Base-by-base conservation (phyloP, 1,140 invertebrate species). In the Lasioglossum albipes region DNA sequence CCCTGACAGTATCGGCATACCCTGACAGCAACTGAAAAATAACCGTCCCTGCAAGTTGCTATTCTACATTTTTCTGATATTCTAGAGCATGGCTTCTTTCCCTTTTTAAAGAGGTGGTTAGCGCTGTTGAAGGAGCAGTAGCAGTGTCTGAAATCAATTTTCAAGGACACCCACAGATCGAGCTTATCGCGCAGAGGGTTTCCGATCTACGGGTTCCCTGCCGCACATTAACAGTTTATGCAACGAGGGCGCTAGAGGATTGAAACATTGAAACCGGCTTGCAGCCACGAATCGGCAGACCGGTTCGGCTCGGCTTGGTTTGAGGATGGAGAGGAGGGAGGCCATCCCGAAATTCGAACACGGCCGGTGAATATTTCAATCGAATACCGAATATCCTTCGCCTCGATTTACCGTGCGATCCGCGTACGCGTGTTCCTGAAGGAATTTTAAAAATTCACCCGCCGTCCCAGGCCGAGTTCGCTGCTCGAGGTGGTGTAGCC, bases 401-500 rank as follows among this genome's bases (percentile, higher is more conserved):
- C 62, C 71, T 74, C 77, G 77, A 79, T 79, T 79, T 79, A 79
- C 77, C 77, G 69, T 73, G 67, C 75, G 75, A 77, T 78, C 68
- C 75, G 75, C 49, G 77, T 66, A 79, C 77, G 71, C 77, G 77
- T 54, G 52, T 18, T 74, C 77, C 77, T 79, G 71, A 79, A 79
- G 77, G 77, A 79, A 79, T 79, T 74, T 79, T 66, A 79, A 74
- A 79, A 74, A 79, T 79, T 79, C 77, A 79, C n/a, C 31, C 61
- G 69, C 54, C 77, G 69, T 57, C 36, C 77, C 61, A 20, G n/a
- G 7, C 36, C 42, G 16, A 45, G 7, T n/a, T 42, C 12, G 7
- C 20, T 31, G 57, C 73, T 72, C 71, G 49, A 68, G 54, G n/a
- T 66, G 75, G 42, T 52, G 42, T 45, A 49, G 42, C 68, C 68